Base-by-base conservation (phyloP, 2,797 vertebrate genomes). In the Crenuchus spilurus region DNA sequence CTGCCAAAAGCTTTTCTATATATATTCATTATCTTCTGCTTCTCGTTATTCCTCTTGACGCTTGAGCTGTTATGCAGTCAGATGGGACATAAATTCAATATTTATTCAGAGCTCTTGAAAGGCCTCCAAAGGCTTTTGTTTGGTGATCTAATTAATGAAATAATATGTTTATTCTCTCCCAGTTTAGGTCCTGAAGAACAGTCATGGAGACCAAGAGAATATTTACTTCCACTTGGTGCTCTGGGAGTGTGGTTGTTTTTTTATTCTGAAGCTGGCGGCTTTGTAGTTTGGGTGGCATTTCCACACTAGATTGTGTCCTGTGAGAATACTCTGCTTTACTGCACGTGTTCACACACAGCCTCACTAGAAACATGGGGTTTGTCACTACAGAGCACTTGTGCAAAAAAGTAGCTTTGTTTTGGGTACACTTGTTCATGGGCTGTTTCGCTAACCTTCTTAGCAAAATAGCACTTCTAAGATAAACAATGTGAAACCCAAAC, bases 111-210 rank as follows among this genome's bases (percentile, higher is more conserved):
- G 85, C 86, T 87, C 87, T 84, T 87, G 80, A 90, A 86, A 58
- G 58, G 71, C 77, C 77, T 82, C 80, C 26, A 10, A 74, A 83
- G 83, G 75, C 78, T 87, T 91, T 84, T 85, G 87, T 88, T 85
- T 88, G 87, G 80, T 74, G 78, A 86, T 88, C 86, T 91, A 89
- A 92, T 92, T 91, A 92, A 92, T 92, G 89, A 92, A 93, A 92
- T 90, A 92, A 86, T 82, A 87, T 92, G 88, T 92, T 92, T 90
- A 91, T 92, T 89, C 88, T 90, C 78, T 60, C 57, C 82, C 78
- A 86, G 83, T 89, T 88, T 86, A 88, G 88, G 90, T 92, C 87
- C 86, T 87, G 72, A 30, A 86, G 88, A 92, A 90, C 83, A 90
- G 89, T 91, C 84, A 80, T 79, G 66, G 89, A 87, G 87, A 91